Evolutionary conservation across 2,113 vertebrate genomes (phyloP), one percentile per base, ranked within the genome.

Genomic region (Ondatra zibethicus): DNA sequence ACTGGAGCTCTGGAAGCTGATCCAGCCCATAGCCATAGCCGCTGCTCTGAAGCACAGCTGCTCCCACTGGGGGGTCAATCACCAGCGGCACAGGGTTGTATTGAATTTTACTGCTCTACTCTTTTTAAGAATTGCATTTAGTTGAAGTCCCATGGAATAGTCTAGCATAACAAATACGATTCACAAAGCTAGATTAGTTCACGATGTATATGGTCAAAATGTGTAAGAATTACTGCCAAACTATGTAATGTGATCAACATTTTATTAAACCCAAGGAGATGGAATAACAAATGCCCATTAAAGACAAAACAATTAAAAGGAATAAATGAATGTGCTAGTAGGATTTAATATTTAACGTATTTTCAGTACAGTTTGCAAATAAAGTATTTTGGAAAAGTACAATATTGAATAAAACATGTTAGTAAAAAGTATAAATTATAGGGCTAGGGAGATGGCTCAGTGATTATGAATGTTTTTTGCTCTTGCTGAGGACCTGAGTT

Each of bases 211-310:
- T 61, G 68, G 8, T 31, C 52, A 86, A 61, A 47, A 93, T 95
- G 94, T 95, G 50, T 95, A 97, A 66, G 50, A 97, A 97, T 94
- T 97, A 80, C 65, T 98, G 95, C 86, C 70, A 97, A 96, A 96
- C 96, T 36, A 68, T 96, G 96, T 84, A 97, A 95, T 58, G 97
- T 96, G 70, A 97, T 94, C 80, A 97, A 96, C 42, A 80, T 19
- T 19, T n/a, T 1, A 81, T 96, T 93, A 95, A 97, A 97, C 42
- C 82, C 52, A 94, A 68, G 87, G 33, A 94, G 42, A 70, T 85
- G 36, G 85, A 98, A 97, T 94, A 97, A 97, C 96, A 85, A 97
- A 93, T 58, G 89, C 23, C 61, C 77, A 50, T 96, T 97, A 98
- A 98, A 96, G 96, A 97, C 31, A 95, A 98, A 97, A 82, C 96